These are phyloP conservation scores for Oryzaephilus surinamensis DNA, from an alignment of 1,140 invertebrate genomes.

Conservation along the genomic window DNA sequence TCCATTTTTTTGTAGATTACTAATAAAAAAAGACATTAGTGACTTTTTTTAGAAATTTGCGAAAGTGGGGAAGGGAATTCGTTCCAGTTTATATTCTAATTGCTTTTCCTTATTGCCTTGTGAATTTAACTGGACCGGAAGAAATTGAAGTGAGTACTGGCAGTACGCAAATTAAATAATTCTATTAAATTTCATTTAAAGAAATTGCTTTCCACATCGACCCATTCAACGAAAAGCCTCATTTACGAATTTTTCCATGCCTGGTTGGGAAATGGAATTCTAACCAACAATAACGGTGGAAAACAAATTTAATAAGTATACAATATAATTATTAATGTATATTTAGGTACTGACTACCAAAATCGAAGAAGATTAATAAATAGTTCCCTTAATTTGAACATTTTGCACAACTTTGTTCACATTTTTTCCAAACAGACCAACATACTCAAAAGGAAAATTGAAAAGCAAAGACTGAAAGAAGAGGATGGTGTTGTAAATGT, in stretches of 20 bases:
- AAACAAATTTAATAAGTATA: too few species aligned
- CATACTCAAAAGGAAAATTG: background rate
- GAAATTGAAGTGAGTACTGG: slow-evolving; percentile 2
- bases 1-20: too few species aligned
- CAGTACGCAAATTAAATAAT: too few species aligned
- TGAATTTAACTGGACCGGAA: slow-evolving; percentile 2
- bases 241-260: slow-evolving; percentile 20
- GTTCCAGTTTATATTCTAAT: too few species aligned
- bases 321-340: too few species aligned
- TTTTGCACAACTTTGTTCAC: slow-evolving; percentile 58
- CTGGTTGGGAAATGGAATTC: slow-evolving; percentile 1
- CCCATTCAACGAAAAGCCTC: background rate
- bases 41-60: background rate
- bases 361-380: slow-evolving; percentile 56
- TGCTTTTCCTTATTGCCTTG: background rate
- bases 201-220: slow-evolving; percentile 1
- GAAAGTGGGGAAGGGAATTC: background rate
- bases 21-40: background rate
- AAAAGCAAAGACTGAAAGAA: slow-evolving; percentile 11
- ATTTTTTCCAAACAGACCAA: slow-evolving; percentile 44
- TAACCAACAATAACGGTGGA: slow-evolving; percentile 33
- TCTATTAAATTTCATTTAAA: too few species aligned
- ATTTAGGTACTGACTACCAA: slow-evolving; percentile 55
- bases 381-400: slow-evolving; percentile 66
- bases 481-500: slow-evolving; percentile 24